Percentiles rank a stretch among this genome's conserved stretches.
These are phyloP conservation scores for Hydrozoanthus tunicans DNA, from an alignment of 64 coral and sea anemone species.

Conservation along the genomic window DNA sequence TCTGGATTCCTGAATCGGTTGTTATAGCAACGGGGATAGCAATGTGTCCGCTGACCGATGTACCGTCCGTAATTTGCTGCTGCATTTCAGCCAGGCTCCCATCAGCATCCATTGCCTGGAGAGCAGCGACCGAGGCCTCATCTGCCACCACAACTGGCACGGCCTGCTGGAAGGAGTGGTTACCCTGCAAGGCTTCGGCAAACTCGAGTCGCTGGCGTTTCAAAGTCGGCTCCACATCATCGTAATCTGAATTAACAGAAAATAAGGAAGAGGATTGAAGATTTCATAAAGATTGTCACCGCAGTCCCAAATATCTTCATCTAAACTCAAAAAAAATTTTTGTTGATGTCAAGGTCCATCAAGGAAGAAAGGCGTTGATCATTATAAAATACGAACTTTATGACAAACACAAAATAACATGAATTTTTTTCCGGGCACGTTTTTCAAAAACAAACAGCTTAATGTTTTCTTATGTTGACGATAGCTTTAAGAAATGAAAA, in stretches of 20 bases:
- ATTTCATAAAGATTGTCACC: neutral
- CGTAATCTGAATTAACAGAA: conserved; percentile 54
- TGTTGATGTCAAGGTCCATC: too few species aligned
- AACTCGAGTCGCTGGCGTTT: conserved; percentile 92
- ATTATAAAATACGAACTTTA: too few species aligned
- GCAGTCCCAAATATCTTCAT: too few species aligned
- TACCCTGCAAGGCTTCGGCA: conserved; percentile 71
- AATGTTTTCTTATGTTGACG: too few species aligned
- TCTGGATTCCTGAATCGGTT: conserved; percentile 88
- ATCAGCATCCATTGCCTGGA: conserved; percentile 87
- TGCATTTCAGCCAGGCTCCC: conserved; percentile 87
- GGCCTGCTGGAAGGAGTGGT: conserved; percentile 79
- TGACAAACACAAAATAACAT: too few species aligned
- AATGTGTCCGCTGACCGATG: conserved; percentile 87
- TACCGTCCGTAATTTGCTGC: conserved; percentile 85
- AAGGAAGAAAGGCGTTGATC: too few species aligned
- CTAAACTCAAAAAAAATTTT: too few species aligned
- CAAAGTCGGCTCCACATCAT: conserved; percentile 65
- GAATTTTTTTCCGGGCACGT: too few species aligned
- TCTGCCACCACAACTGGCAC: conserved; percentile 92
- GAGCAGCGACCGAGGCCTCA: conserved; percentile 91
- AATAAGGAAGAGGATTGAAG: neutral
- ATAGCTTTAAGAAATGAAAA: too few species aligned
- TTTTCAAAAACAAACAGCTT: too few species aligned
- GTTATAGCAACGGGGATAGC: conserved; percentile 98